phyloP scores from a whole-genome alignment of 2,888 invertebrate species.

The Synergus laeviventris region DNA sequence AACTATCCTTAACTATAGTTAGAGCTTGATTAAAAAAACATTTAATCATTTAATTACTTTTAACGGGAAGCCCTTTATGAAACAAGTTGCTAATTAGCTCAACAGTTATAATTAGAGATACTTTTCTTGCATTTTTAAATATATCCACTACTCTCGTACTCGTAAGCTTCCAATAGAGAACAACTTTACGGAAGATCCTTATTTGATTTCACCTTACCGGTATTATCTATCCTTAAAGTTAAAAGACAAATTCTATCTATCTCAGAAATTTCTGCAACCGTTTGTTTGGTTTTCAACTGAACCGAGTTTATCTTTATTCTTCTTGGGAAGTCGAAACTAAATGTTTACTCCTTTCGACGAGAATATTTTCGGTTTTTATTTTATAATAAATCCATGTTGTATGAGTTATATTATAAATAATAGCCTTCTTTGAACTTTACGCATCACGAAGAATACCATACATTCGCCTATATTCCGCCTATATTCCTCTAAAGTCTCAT shows the following conservation, averaged over 20 bases:
- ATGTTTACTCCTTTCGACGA: constrained; percentile 1
- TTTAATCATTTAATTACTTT: background rate
- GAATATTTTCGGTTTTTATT: background rate
- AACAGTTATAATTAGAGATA: background rate
- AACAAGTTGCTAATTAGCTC: background rate
- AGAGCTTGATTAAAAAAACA: background rate
- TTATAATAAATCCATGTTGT: too few species aligned
- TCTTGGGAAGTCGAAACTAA: background rate
- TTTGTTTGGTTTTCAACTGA: constrained; percentile 32
- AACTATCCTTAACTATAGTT: background rate
- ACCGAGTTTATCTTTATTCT: constrained; percentile 16
- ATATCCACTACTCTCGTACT: background rate
- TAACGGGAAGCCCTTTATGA: background rate
- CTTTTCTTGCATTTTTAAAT: background rate
- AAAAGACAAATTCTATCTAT: constrained; percentile 21
- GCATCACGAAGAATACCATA: constrained; percentile 12
- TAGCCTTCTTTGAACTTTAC: background rate
- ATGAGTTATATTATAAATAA: background rate
- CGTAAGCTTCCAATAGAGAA: background rate
- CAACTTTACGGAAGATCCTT: constrained; percentile 6
- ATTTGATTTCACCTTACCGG: constrained; percentile 7
- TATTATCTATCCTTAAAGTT: constrained; percentile 20
- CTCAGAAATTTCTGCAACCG: constrained; percentile 22
- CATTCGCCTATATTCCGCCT: too few species aligned
- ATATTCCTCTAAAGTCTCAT: background rate